A percentile compares a stretch with the other conserved stretches of the same genome.
These are phyloP conservation scores for Thermophis baileyi DNA, from an alignment of 2,113 vertebrate genomes.

Conservation along the genomic window DNA sequence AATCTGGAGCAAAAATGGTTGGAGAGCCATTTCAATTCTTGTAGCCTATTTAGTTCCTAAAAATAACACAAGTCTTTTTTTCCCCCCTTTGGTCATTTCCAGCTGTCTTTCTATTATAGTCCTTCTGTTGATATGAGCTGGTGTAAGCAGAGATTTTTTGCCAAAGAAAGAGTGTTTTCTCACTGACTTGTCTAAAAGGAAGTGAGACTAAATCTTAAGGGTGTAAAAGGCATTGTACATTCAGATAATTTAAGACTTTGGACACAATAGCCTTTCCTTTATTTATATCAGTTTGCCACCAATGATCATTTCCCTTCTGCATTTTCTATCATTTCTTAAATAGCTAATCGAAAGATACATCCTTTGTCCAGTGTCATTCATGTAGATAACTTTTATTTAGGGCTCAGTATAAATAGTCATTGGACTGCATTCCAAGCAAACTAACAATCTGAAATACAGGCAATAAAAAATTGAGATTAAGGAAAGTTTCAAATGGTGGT, in stretches of 20 bases:
- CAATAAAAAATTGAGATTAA: not conserved
- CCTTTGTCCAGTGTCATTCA: not conserved
- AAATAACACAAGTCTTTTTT: not conserved
- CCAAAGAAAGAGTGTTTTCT: not conserved
- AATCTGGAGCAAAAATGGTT: not conserved
- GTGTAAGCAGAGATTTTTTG: slow-evolving; percentile 9
- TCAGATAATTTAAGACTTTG: not conserved
- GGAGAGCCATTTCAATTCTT: not conserved
- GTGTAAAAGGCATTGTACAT: not conserved
- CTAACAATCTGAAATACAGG: not conserved
- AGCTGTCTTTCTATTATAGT: slow-evolving; percentile 19
- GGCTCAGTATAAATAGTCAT: not conserved
- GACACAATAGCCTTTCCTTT: not conserved
- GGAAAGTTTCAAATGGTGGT: not conserved
- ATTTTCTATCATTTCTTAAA: not conserved
- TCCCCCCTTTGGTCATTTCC: not conserved
- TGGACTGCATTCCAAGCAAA: not conserved
- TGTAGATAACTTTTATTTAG: not conserved
- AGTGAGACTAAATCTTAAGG: not conserved
- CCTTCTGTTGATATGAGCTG: not conserved
- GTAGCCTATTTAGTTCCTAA: not conserved
- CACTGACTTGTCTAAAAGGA: not conserved
- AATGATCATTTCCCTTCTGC: not conserved
- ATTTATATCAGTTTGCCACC: not conserved
- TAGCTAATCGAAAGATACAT: not conserved